Conservation (phyloP, 2,113 vertebrate species). For the Chloebia gouldiae region DNA sequence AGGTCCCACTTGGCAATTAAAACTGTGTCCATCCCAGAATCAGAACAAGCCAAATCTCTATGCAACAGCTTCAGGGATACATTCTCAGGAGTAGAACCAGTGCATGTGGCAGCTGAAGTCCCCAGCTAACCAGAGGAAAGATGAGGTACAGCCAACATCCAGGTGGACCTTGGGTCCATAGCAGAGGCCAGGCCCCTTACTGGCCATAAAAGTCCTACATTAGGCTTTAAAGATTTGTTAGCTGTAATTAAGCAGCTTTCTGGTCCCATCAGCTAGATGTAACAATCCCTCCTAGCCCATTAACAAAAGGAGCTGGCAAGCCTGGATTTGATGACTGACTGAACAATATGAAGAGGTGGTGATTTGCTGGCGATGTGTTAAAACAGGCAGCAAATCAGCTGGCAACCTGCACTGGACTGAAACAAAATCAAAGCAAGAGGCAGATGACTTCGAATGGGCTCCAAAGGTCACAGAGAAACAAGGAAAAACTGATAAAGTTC, state of each 20-base stretch:
- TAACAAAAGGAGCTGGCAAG: conserved; percentile 49
- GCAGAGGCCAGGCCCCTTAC: neutral
- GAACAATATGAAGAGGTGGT: conserved; percentile 58
- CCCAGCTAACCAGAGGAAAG: neutral
- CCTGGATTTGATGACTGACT: conserved; percentile 44
- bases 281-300: conserved; percentile 42
- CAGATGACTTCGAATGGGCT: conserved; percentile 57
- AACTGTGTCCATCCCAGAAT: neutral
- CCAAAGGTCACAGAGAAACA: conserved; percentile 55
- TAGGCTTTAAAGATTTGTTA: conserved; percentile 35
- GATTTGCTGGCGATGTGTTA: conserved; percentile 54
- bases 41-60: neutral
- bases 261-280: neutral
- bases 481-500: conserved; percentile 39
- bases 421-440: conserved; percentile 47
- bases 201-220: neutral
- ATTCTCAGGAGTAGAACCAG: neutral
- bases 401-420: neutral
- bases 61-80: neutral
- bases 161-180: neutral
- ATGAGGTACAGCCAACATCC: neutral
- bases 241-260: conserved; percentile 25
- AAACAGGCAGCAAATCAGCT: conserved; percentile 54
- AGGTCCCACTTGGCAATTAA: neutral
- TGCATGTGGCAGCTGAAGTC: neutral